These are phyloP conservation scores for Callinectes sapidus DNA, from an alignment of 2,888 invertebrate genomes.

Conservation along the genomic window DNA sequence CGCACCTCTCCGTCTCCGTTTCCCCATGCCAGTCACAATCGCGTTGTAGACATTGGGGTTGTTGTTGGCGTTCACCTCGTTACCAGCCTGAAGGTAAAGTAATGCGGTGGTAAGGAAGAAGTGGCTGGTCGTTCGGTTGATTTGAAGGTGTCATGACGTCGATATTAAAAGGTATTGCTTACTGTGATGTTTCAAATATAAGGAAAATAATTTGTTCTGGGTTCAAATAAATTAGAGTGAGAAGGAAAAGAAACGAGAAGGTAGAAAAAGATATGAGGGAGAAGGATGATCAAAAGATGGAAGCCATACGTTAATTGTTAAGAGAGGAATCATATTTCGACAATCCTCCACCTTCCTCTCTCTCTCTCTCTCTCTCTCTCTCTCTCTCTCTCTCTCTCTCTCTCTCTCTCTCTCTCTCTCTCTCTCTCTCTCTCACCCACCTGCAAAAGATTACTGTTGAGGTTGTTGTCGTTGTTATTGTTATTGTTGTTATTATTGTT, in stretches of 20 bases:
- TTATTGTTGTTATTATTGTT: conserved; percentile 67
- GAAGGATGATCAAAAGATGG: not conserved
- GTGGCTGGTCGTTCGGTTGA: too few relatives aligned
- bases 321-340: too few relatives aligned
- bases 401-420: conserved; percentile 6
- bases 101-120: not conserved
- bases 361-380: conserved; percentile 24
- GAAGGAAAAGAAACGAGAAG: not conserved
- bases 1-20: not conserved
- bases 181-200: too few relatives aligned
- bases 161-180: too few relatives aligned
- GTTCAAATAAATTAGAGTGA: not conserved
- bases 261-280: not conserved
- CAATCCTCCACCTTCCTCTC: not conserved
- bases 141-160: too few relatives aligned
- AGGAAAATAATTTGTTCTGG: too few relatives aligned
- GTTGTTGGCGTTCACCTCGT: conserved; percentile 56
- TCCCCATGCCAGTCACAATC: conserved; percentile 33
- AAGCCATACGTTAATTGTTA: too few relatives aligned
- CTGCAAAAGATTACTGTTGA: conserved; percentile 60
- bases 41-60: conserved; percentile 47
- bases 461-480: conserved; percentile 62
- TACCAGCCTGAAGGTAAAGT: conserved; percentile 42
- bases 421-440: conserved; percentile 36
- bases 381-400: conserved; percentile 17